A percentile compares a stretch with the other conserved stretches of the same genome.
These are phyloP conservation scores for Bombus turneri DNA, from an alignment of 1,140 invertebrate species.

Conservation along the genomic window DNA sequence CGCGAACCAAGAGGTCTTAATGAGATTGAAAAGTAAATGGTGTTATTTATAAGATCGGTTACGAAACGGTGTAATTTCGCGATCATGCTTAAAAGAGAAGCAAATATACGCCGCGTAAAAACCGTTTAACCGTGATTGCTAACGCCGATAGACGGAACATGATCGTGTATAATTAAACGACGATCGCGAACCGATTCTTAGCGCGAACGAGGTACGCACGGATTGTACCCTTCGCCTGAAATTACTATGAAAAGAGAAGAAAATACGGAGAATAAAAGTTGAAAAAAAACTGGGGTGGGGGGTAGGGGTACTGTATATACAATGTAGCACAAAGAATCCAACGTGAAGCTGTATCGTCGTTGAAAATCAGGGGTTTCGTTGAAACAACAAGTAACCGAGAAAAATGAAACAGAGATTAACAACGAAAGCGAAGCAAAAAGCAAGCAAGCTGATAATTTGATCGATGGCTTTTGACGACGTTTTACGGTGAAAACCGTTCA, in stretches of 20 bases:
- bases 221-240: background rate
- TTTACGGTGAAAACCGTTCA: background rate
- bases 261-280: background rate
- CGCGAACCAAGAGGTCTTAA: background rate
- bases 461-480: background rate
- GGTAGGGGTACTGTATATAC: background rate
- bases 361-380: background rate
- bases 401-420: background rate
- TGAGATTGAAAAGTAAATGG: constrained; percentile 32
- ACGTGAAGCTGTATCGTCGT: background rate
- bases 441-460: background rate
- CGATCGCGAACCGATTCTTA: background rate
- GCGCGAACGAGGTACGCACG: background rate
- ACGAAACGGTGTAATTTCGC: constrained; percentile 29
- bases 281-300: too few species aligned
- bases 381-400: background rate
- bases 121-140: constrained; percentile 11
- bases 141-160: constrained; percentile 13
- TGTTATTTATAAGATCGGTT: constrained; percentile 26
- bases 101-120: background rate
- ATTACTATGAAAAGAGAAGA: background rate
- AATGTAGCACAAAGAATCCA: background rate
- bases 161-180: constrained; percentile 27
- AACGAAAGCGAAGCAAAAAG: background rate
- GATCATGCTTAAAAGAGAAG: background rate